A percentile compares a stretch with the other conserved stretches of the same genome.
Conservation (phyloP, 2,113 vertebrate species). For the Junco hyemalis region DNA sequence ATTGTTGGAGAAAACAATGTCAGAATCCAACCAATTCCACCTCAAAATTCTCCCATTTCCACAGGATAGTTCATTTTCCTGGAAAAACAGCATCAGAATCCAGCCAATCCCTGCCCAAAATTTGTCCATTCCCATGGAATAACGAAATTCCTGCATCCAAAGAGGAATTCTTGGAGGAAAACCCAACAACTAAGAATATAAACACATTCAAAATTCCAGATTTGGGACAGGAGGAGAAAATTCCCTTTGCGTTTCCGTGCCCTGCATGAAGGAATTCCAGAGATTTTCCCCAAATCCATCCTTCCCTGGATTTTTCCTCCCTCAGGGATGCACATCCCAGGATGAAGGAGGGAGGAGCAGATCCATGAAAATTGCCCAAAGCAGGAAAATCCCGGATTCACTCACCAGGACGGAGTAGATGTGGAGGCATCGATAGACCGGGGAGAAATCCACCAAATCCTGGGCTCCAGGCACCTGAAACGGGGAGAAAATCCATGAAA, state of each 20-base stretch:
- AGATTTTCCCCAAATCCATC: background rate
- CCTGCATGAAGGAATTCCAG: rapidly evolving
- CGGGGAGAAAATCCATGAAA: background rate
- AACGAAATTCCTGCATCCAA: background rate
- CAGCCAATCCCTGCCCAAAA: no score
- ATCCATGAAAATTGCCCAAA: background rate
- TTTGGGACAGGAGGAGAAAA: background rate
- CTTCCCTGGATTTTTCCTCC: background rate
- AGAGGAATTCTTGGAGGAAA: background rate
- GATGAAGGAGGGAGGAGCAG: rapidly evolving
- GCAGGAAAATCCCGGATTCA: background rate
- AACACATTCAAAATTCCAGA: rapidly evolving
- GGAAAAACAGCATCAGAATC: no score
- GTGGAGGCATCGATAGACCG: slow-evolving; percentile 94
- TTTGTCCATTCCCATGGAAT: rapidly evolving
- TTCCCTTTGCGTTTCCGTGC: background rate
- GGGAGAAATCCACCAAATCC: slow-evolving; percentile 96
- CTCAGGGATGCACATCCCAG: background rate
- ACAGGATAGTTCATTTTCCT: no score
- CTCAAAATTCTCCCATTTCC: no score
- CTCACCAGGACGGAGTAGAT: slow-evolving; percentile 93
- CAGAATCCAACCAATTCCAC: no score
- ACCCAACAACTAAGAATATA: rapidly evolving
- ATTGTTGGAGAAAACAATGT: no score
- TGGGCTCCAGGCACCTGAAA: slow-evolving; percentile 89